Base-by-base conservation (phyloP, 2,888 invertebrate species). In the Saturnia japonica region DNA sequence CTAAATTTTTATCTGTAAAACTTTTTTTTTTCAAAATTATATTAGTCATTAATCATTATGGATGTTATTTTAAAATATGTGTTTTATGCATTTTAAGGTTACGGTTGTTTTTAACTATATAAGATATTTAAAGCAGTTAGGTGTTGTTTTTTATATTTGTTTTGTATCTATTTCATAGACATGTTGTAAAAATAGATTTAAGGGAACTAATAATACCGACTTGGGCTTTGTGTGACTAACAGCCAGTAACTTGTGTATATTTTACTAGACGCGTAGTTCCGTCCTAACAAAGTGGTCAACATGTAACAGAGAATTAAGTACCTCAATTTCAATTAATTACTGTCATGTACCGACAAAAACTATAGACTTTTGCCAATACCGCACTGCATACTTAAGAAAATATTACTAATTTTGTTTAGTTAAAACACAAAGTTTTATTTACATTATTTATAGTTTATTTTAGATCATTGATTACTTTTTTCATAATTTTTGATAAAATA, bases 161-260 rank as follows among this genome's bases (percentile, higher is more conserved):
- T 60, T 3, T 14, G 12, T 14, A 25, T 60, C 14, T 60, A 6
- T 6, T 28, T 54, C 11, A 54, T 54, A 54, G 6, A 34, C 12
- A 28, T 60, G 60, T 60, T n/a, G n/a, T n/a, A n/a, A n/a, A n/a
- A 62, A 62, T 62, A 19, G 34, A 62, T 62, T 28, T 64, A 40
- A 64, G 40, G 64, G 34, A 6, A 16, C n/a, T 40, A n/a, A 34
- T 40, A 64, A 64, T 64, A 64, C 3, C 11, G n/a, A 64, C 40
- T 74, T 76, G 77, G 80, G 82, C 80, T 78, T 78, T 76, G 82
- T 88, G 90, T 91, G 86, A 90, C 89, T 91, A 93, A 91, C 88
- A 85, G 25, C 19, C 57, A 60, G 28, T 60, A 12, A 25, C 57
- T 28, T 54, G 8, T 60, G 28, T 60, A 25, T 60, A 60, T 60